Conservation (phyloP, 2,797 vertebrate species). For the Danio kyathit region DNA sequence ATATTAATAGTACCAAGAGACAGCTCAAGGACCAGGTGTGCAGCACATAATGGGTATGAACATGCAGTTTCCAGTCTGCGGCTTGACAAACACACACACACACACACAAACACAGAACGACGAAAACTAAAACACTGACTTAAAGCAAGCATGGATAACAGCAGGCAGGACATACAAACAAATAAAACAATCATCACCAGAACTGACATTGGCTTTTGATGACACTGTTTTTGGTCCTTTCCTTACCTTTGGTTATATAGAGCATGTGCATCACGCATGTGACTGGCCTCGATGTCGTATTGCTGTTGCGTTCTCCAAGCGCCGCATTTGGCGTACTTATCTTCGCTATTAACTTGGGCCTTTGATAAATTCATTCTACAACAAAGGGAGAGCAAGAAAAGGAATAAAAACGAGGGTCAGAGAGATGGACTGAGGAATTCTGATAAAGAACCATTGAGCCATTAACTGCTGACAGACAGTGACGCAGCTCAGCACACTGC, state of each 20-base stretch:
- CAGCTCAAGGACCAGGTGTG: neutral
- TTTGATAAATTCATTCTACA: constrained; percentile 87
- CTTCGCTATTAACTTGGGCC: constrained; percentile 85
- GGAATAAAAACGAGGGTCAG: constrained; percentile 62
- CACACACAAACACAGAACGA: constrained; percentile 29
- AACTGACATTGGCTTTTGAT: constrained; percentile 62
- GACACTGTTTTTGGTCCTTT: constrained; percentile 56
- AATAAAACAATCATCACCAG: constrained; percentile 30
- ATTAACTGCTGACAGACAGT: constrained; percentile 59
- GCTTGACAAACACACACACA: neutral
- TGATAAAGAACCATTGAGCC: constrained; percentile 58
- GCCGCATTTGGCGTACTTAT: constrained; percentile 84
- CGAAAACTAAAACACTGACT: constrained; percentile 27
- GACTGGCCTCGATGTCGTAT: constrained; percentile 84
- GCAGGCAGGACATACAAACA: constrained; percentile 43
- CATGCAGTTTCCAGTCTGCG: neutral
- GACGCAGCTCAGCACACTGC: constrained; percentile 47
- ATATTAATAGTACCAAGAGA: constrained; percentile 9
- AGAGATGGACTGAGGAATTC: constrained; percentile 61
- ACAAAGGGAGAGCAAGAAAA: constrained; percentile 67
- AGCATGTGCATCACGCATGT: constrained; percentile 85
- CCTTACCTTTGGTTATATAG: constrained; percentile 86
- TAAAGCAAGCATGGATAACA: constrained; percentile 45
- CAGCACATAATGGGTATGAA: constrained; percentile 6
- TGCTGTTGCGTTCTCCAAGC: constrained; percentile 87